These are phyloP conservation scores for Pseudomyrmex sp. DNA, from an alignment of 1,140 invertebrate species.

Conservation along the genomic window DNA sequence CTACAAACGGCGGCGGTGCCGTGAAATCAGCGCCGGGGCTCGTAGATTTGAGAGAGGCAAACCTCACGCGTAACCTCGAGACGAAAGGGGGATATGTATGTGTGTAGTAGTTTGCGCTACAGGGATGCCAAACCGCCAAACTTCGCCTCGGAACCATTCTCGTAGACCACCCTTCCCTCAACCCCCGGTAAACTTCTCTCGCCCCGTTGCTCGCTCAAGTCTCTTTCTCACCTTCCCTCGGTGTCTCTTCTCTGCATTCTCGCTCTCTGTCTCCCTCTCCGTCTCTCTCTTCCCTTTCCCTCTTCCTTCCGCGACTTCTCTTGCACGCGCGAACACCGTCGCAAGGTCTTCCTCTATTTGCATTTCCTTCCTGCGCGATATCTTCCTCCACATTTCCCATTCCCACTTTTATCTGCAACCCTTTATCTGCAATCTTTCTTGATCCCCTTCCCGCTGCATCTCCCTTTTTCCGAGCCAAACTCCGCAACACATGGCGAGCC, in stretches of 20 bases:
- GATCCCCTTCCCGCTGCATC: slow-evolving; percentile 13
- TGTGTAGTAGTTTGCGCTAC: slow-evolving; percentile 54
- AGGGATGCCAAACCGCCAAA: slow-evolving; percentile 65
- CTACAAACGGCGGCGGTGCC: slow-evolving; percentile 37
- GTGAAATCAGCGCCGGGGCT: slow-evolving; percentile 55
- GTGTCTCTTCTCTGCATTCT: not conserved
- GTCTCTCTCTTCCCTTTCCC: not conserved
- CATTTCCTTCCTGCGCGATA: slow-evolving; percentile 45
- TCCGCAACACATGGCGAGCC: slow-evolving; percentile 35
- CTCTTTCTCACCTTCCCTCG: slow-evolving; percentile 25
- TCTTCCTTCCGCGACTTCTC: slow-evolving; percentile 17
- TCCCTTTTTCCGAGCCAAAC: slow-evolving; percentile 20
- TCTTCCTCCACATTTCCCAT: slow-evolving; percentile 34
- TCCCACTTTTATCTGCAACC: slow-evolving; percentile 32
- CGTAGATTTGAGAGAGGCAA: slow-evolving; percentile 16
- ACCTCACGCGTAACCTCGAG: slow-evolving; percentile 30
- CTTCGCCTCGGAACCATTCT: slow-evolving; percentile 64
- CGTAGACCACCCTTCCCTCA: slow-evolving; percentile 52
- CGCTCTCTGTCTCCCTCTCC: not conserved
- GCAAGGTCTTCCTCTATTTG: slow-evolving; percentile 49
- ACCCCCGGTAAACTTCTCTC: not conserved
- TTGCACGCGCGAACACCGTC: slow-evolving; percentile 17
- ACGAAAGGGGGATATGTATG: not conserved
- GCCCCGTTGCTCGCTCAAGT: too few species aligned
- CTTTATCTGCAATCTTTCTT: slow-evolving; percentile 50